These are phyloP conservation scores for Virgularia gustaviana DNA, from an alignment of 92 coral and sea anemone species.

Conservation along the genomic window DNA sequence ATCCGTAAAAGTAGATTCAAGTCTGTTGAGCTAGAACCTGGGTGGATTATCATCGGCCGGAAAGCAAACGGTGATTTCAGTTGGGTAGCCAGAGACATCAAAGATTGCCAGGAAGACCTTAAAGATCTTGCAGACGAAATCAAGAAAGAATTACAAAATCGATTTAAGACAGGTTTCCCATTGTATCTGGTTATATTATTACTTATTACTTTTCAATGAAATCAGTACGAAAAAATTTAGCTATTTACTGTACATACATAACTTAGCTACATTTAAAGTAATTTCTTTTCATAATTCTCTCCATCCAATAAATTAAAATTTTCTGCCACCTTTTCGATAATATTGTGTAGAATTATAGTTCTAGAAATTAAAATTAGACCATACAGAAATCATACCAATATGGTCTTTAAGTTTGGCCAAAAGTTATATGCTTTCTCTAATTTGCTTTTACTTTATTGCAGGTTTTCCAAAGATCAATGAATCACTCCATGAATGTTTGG, in stretches of 20 bases:
- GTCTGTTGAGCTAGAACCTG: constrained; percentile 31
- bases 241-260: no score
- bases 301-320: constrained; percentile 6
- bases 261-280: no score
- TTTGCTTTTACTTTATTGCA: not conserved
- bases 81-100: constrained; percentile 10
- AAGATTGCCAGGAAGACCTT: constrained; percentile 12
- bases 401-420: no score
- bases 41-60: constrained; percentile 32
- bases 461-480: constrained; percentile 18
- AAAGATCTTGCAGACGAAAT: constrained; percentile 16
- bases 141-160: constrained; percentile 1
- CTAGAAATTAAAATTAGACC: no score
- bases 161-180: constrained; percentile 2
- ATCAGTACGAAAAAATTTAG: no score
- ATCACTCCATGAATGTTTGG: constrained; percentile 8
- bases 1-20: constrained; percentile 11
- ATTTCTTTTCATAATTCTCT: no score
- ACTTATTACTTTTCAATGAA: no score
- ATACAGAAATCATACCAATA: no score
- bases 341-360: constrained; percentile 6
- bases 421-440: not conserved
- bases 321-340: constrained; percentile 1
- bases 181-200: not conserved
- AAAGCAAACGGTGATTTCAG: constrained; percentile 7